Conservation (phyloP, 2,113 vertebrate genomes). For the Indicator maculatus region DNA sequence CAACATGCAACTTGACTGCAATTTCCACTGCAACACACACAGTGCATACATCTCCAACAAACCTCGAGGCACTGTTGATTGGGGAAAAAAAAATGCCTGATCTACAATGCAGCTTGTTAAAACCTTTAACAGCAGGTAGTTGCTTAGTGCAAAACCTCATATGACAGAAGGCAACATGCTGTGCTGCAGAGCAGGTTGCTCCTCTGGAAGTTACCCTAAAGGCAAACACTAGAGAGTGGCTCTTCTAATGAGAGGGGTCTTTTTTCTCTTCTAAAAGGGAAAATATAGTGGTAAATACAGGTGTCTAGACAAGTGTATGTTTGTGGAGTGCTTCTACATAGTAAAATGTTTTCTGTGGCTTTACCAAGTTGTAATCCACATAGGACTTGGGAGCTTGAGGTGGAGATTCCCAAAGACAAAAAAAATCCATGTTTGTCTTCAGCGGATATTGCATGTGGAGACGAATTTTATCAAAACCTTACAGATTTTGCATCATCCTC, state of each 20-base stretch:
- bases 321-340: neutral
- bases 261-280: neutral
- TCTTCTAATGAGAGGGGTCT: neutral
- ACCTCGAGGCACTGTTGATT: neutral
- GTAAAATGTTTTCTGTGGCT: neutral
- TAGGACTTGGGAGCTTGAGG: neutral
- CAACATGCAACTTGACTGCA: neutral
- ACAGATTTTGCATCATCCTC: neutral
- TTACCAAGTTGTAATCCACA: neutral
- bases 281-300: neutral
- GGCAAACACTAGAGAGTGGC: neutral
- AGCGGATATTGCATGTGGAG: neutral
- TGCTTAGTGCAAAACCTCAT: neutral
- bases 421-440: fast-evolving
- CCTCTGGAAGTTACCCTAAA: neutral
- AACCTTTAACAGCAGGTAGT: neutral
- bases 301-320: neutral
- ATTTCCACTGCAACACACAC: neutral
- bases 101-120: neutral
- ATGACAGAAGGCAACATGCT: neutral
- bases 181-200: neutral
- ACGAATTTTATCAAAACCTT: neutral
- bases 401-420: neutral
- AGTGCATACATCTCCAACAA: neutral
- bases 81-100: neutral